Evolutionary conservation across 2,888 invertebrate species (phyloP), one percentile per base, ranked within the genome.

Genomic region (Eueremaeus valkanovi): DNA sequence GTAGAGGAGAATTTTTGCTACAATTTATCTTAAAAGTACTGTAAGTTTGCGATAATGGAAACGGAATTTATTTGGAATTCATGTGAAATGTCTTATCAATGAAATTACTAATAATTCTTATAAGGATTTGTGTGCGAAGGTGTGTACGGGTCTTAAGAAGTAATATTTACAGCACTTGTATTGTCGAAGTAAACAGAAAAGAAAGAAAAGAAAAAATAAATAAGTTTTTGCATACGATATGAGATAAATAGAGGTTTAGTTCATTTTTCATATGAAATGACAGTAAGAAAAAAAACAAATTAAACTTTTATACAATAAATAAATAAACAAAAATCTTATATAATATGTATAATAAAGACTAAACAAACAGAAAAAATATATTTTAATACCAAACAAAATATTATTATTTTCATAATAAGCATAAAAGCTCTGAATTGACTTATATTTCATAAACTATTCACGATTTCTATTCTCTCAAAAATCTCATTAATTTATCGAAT

Each of bases 401-500:
- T 49, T 55, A 55, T 55, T 55, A 5, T 55, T 55, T 27, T n/a
- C 6, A 55, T 55, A 55, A 27, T 55, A 55, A 55, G 9, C 55
- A 27, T 55, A 27, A 55, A 55, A 24, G 55, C 13, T 24, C 27
- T 55, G 55, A 24, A 55, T 24, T 61, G 31, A 61, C n/a, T 31
- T 55, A 29, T 29, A 61, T 61, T 61, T 33, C 33, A 33, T 33
- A 61, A 61, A 61, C 31, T 8, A 18, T 61, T 61, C 61, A 61
- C 61, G 61, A 61, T n/a, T 61, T 61, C 29, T 33, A 61, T 61
- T 33, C 61, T n/a, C 18, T 24, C 5, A 33, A 21, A 33, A 3
- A 18, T 29, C 21, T 61, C 33, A 61, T 61, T 61, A 61, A 61
- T 61, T n/a, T 29, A 61, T 61, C 61, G 31, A 61, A 61, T 31